Conservation (phyloP, 1,140 invertebrate species). For the Papilio aristodemus region DNA sequence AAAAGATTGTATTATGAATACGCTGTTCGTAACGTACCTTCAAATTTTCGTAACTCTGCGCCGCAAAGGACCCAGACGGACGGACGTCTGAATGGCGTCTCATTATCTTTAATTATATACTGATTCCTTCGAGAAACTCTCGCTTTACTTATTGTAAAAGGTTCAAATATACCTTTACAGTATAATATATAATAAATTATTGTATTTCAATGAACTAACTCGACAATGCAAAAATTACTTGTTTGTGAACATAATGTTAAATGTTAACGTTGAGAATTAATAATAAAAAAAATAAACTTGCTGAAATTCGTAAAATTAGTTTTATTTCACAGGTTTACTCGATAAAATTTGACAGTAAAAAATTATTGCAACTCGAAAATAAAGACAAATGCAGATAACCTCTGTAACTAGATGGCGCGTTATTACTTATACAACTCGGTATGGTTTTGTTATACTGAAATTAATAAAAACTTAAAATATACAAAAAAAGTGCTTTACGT, state of each 20-base stretch:
- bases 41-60: conserved; percentile 38
- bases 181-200: conserved; percentile 13
- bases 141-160: conserved; percentile 43
- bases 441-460: too few species aligned
- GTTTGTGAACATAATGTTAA: not conserved
- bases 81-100: conserved; percentile 77
- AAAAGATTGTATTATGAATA: not conserved
- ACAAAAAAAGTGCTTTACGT: too few species aligned
- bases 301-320: too few species aligned
- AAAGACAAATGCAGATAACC: too few species aligned
- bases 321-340: too few species aligned
- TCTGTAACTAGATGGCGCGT: too few species aligned
- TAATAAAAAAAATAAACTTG: too few species aligned
- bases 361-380: too few species aligned
- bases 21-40: conserved; percentile 33
- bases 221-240: not conserved
- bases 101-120: conserved; percentile 79
- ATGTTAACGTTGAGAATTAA: too few species aligned
- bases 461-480: too few species aligned
- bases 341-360: too few species aligned
- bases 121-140: conserved; percentile 57
- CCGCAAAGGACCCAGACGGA: conserved; percentile 61
- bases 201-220: not conserved
- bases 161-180: conserved; percentile 22
- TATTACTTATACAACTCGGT: too few species aligned